Evolutionary conservation across 2,888 invertebrate species (phyloP).

Genomic region (Cerceris rybyensis): DNA sequence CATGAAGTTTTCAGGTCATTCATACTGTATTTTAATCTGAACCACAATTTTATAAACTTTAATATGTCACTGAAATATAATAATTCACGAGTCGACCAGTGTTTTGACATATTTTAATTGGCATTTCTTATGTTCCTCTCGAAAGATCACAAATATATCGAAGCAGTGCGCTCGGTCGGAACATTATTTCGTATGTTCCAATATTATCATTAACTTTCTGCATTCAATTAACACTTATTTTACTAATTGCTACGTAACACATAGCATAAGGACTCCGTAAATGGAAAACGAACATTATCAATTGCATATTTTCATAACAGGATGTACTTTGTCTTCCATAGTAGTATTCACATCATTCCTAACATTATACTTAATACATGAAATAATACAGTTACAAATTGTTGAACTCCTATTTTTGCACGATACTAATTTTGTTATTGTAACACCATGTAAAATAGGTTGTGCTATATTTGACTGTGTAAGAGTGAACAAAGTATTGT

Average conservation of each 20-base stretch:
- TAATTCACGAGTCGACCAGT: too few relatives aligned
- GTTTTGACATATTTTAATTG: too few relatives aligned
- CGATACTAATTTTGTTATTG: constrained; percentile 13
- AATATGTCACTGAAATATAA: constrained; percentile 5
- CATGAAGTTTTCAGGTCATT: constrained; percentile 34
- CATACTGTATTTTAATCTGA: too few relatives aligned
- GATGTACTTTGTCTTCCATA: constrained; percentile 31
- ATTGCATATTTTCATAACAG: constrained; percentile 38
- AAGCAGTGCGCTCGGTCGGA: too few relatives aligned
- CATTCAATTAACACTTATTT: constrained; percentile 32
- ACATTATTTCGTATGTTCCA: too few relatives aligned
- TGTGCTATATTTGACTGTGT: constrained; percentile 41
- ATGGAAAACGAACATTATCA: constrained; percentile 34
- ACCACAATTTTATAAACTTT: constrained; percentile 16
- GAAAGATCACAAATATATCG: too few relatives aligned
- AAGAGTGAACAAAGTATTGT: constrained; percentile 20
- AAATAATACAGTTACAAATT: constrained; percentile 44
- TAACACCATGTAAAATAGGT: constrained; percentile 52
- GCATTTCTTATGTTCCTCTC: too few relatives aligned
- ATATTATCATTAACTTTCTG: too few relatives aligned
- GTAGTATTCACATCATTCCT: constrained; percentile 49
- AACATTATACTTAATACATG: constrained; percentile 42
- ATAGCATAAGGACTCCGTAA: constrained; percentile 26
- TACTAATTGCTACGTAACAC: constrained; percentile 28
- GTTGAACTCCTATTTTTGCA: constrained; percentile 38